phyloP scores from a whole-genome alignment of 2,888 invertebrate species.

The Sycophila texana region DNA sequence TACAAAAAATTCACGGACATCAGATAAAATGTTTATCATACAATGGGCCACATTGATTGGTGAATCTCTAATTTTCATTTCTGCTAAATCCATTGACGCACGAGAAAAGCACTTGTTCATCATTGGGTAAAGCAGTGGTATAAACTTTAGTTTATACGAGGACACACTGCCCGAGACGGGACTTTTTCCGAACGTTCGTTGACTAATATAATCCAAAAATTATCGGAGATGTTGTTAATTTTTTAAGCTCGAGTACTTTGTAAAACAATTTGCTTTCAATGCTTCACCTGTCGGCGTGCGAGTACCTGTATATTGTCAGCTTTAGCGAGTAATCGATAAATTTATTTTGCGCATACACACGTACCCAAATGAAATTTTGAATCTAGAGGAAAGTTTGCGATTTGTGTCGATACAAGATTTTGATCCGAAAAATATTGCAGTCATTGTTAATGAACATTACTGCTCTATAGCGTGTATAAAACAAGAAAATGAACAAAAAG shows the following conservation, averaged over 20 bases:
- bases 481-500: conserved; percentile 18
- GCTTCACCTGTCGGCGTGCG: too few relatives aligned
- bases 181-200: conserved; percentile 25
- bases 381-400: conserved; percentile 5
- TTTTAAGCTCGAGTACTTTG: conserved; percentile 3
- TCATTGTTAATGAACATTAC: conserved; percentile 61
- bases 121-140: background rate
- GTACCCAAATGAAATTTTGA: conserved; percentile 14
- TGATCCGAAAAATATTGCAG: conserved; percentile 59
- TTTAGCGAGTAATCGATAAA: background rate
- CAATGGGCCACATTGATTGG: too few relatives aligned
- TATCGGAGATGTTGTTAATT: conserved; percentile 4
- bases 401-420: conserved; percentile 54
- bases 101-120: background rate
- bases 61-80: too few relatives aligned
- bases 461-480: conserved; percentile 63
- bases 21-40: too few relatives aligned
- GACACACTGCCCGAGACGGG: background rate
- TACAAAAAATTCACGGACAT: too few relatives aligned
- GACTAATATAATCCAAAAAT: conserved; percentile 10
- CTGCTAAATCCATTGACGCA: too few relatives aligned
- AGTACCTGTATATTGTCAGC: too few relatives aligned
- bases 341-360: conserved; percentile 7
- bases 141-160: background rate
- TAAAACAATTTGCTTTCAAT: conserved; percentile 8